Evolutionary conservation across 2,113 vertebrate species (phyloP).

Genomic region (Falcunculus frontatus): DNA sequence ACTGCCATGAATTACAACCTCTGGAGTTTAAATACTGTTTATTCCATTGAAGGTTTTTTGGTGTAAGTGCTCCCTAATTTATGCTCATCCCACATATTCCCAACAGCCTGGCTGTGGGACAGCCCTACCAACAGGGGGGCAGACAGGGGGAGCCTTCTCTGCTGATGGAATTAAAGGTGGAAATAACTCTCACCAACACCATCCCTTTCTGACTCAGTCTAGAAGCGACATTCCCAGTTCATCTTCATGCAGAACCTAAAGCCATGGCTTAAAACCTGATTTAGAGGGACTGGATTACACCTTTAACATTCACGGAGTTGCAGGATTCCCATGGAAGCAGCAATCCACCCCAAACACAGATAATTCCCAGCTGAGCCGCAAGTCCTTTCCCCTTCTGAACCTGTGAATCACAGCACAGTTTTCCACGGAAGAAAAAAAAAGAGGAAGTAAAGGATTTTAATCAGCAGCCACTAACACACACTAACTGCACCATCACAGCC

Average conservation of each 20-base stretch:
- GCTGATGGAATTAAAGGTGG: neutral
- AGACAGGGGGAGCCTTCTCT: neutral
- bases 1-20: accelerated
- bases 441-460: neutral
- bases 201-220: neutral
- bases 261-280: neutral
- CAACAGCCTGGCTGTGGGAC: neutral
- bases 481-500: neutral
- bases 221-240: neutral
- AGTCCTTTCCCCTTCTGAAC: neutral
- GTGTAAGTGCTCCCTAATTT: neutral
- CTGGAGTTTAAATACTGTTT: neutral
- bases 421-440: neutral
- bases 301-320: accelerated
- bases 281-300: neutral
- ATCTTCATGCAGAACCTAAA: neutral
- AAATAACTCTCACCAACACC: neutral
- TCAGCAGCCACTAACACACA: neutral
- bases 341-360: neutral
- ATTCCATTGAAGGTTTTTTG: accelerated
- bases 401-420: neutral
- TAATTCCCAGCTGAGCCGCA: neutral
- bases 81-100: neutral
- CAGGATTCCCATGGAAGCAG: neutral
- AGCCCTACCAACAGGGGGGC: neutral